phyloP scores from a whole-genome alignment of 2,113 vertebrate species.

The Colistium nudipinnis region DNA sequence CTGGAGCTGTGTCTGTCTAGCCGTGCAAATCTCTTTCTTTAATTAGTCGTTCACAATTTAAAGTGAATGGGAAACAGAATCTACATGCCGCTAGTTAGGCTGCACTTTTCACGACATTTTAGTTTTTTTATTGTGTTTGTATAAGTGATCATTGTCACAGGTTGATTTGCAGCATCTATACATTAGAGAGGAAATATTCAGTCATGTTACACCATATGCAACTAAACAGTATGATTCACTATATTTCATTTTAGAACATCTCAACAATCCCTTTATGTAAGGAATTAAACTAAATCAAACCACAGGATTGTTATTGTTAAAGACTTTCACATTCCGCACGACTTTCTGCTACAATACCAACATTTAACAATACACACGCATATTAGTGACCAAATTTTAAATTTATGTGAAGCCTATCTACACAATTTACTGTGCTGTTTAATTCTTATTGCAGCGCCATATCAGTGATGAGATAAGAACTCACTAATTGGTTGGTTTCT shows the following conservation, averaged over 20 bases:
- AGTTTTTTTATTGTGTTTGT: background rate
- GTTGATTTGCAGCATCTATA: background rate
- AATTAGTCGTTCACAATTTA: background rate
- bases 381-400: constrained; percentile 29
- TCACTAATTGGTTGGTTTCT: constrained; percentile 74
- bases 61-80: background rate
- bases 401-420: constrained; percentile 16
- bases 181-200: background rate
- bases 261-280: background rate
- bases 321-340: background rate
- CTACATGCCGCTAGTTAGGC: background rate
- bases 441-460: constrained; percentile 58
- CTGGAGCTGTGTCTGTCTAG: no score
- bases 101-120: background rate
- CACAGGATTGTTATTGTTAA: background rate
- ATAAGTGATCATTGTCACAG: background rate
- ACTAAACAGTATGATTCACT: background rate
- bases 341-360: background rate
- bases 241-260: background rate
- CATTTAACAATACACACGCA: background rate
- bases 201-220: background rate
- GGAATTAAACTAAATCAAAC: background rate
- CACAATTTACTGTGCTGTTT: constrained; percentile 49
- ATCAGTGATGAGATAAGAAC: constrained; percentile 69
- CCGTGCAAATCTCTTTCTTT: background rate